These are phyloP conservation scores for Rhinichthys klamathensis DNA, from an alignment of 2,113 vertebrate species.

Conservation along the genomic window DNA sequence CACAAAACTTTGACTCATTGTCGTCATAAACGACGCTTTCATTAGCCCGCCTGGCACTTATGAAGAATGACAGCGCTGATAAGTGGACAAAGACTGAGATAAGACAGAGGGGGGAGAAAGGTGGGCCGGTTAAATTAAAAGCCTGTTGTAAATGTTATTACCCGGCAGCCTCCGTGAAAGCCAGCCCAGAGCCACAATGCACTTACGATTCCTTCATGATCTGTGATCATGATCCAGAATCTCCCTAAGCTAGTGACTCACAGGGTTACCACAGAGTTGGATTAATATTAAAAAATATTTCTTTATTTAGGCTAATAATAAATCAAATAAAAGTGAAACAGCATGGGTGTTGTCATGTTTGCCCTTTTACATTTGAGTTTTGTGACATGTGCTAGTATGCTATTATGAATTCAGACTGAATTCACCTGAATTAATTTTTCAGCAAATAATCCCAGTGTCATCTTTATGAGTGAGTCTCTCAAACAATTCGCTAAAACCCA, in stretches of 20 bases:
- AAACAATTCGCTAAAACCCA: not conserved
- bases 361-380: not conserved
- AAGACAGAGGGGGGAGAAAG: conserved; percentile 72
- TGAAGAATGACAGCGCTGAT: conserved; percentile 76
- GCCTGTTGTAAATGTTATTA: conserved; percentile 71
- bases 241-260: conserved; percentile 63
- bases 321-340: not conserved
- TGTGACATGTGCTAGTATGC: not conserved
- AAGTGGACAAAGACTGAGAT: conserved; percentile 64
- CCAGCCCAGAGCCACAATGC: conserved; percentile 68
- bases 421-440: not conserved
- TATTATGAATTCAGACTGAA: not conserved
- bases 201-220: conserved; percentile 77
- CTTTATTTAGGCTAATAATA: not conserved
- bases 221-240: conserved; percentile 62
- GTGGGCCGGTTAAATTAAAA: conserved; percentile 75
- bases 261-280: conserved; percentile 15
- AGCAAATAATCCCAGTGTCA: not conserved
- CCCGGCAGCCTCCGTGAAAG: conserved; percentile 54
- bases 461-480: not conserved
- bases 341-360: not conserved
- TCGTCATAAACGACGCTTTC: conserved; percentile 67
- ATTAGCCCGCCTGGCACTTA: conserved; percentile 73
- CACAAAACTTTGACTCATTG: conserved; percentile 63
- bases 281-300: not conserved